Evolutionary conservation across 2,888 invertebrate genomes (phyloP).

Genomic region (Pyrochroa serraticornis): DNA sequence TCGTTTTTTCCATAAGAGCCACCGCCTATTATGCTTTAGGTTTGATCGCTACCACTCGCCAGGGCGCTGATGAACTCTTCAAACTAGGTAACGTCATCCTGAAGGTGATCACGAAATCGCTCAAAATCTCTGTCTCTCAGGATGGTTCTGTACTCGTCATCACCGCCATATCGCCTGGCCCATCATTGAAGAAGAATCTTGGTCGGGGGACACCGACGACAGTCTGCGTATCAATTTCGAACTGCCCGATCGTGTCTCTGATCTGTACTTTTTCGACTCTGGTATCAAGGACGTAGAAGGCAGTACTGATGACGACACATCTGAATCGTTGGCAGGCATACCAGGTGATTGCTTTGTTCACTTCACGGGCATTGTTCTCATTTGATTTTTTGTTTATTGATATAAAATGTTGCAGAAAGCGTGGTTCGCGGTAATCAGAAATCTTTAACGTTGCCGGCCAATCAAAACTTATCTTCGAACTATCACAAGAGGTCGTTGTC

Average conservation of each 20-base stretch:
- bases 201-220: slow-evolving; percentile 48
- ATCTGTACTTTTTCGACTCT: slow-evolving; percentile 22
- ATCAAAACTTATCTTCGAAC: slow-evolving; percentile 57
- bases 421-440: slow-evolving; percentile 7
- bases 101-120: neutral
- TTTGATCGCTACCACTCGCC: slow-evolving; percentile 80
- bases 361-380: no score
- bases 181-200: slow-evolving; percentile 71
- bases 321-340: slow-evolving; percentile 14
- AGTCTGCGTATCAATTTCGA: slow-evolving; percentile 29
- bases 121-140: slow-evolving; percentile 51
- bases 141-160: slow-evolving; percentile 79
- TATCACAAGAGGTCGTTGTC: slow-evolving; percentile 70
- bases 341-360: neutral
- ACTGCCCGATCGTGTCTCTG: slow-evolving; percentile 9
- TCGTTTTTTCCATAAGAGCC: slow-evolving; percentile 86
- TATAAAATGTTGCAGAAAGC: no score
- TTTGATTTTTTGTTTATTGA: no score
- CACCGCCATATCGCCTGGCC: slow-evolving; percentile 80
- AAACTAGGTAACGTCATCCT: slow-evolving; percentile 64
- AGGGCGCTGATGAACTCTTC: slow-evolving; percentile 80
- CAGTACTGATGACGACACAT: slow-evolving; percentile 27
- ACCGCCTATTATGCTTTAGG: slow-evolving; percentile 90
- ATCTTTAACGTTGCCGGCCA: slow-evolving; percentile 63
- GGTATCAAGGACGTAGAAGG: slow-evolving; percentile 22